Base-by-base conservation (phyloP, 1,140 invertebrate genomes). In the Eciton burchellii region DNA sequence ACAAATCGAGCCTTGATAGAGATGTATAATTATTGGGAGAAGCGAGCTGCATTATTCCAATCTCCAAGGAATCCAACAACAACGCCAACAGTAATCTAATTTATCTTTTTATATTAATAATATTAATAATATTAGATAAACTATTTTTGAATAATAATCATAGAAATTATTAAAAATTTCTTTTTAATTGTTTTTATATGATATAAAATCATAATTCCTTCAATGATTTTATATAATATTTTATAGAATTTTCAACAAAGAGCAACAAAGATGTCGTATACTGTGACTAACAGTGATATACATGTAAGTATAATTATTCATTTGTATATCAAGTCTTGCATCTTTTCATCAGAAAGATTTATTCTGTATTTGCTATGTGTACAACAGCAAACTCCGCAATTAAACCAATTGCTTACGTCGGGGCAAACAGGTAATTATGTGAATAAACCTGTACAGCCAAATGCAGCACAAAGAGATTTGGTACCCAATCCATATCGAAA, bases 21-120 rank as follows among this genome's bases (percentile, higher is more conserved):
- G 5, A 93, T 93, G 93, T 93, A 93, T 9, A 90, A 65, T 73
- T 91, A 89, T 66, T 82, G 90, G 45, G 92, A 93, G 41, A 89
- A 86, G 70, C 89, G 91, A 57, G 73, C 90, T 45, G 60, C 45
- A 3, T 9, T 76, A 0, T 35, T 35, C 16, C 83, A 65, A 52
- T 4, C 62, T 35, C 4, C 43, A 0, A 12, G 14, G 54, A 79
- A 83, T 54, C n/a, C 4, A 56, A 12, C 45, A 16, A 9, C 29
- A 11, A 1, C 43, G 3, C 29, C 54, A 65, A 84, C 86, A 76
- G 45, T 66, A 0, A 21, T 60, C 35, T 8, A 54, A 41, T 49
- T 41, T 59, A 26, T 24, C 21, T 43, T 52, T 24, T 43, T 14
- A 16, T 19, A 43, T 19, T 16, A 82, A 8, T 9, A 47, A 59